phyloP scores from a whole-genome alignment of 2,888 invertebrate genomes.

The Eucriotettix oculatus region DNA sequence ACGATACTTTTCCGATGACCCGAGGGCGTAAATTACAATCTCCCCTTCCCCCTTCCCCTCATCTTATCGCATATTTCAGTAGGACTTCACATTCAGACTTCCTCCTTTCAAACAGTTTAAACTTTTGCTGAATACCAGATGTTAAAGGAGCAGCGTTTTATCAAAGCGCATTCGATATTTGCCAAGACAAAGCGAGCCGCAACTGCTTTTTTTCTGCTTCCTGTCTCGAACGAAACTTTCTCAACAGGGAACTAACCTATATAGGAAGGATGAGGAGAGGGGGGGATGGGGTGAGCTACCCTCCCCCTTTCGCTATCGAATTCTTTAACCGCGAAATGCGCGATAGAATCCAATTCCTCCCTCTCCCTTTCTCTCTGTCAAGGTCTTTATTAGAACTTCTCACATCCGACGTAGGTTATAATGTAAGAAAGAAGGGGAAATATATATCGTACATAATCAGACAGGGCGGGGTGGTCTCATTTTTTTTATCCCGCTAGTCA shows the following conservation, averaged over 20 bases:
- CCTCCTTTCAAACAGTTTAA: background rate
- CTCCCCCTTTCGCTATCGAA: background rate
- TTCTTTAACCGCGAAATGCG: background rate
- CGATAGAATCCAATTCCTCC: background rate
- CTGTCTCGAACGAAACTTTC: background rate
- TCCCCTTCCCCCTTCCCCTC: too few relatives aligned
- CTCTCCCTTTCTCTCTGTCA: background rate
- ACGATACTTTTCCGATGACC: too few relatives aligned
- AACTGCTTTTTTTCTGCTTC: background rate
- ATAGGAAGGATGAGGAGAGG: background rate
- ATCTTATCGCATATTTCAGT: too few relatives aligned
- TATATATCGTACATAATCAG: background rate
- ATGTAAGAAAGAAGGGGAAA: background rate
- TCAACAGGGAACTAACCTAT: background rate
- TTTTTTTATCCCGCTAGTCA: slow-evolving; percentile 1
- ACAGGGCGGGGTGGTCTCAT: background rate
- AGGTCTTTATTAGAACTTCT: background rate
- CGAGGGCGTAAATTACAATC: too few relatives aligned
- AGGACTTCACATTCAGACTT: background rate
- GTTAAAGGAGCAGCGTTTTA: background rate
- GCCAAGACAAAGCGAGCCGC: background rate
- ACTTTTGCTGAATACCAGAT: background rate
- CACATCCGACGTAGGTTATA: background rate
- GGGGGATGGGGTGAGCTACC: too few relatives aligned
- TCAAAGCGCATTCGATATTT: background rate